A percentile compares a stretch with the other conserved stretches of the same genome.
Conservation (phyloP, 2,888 invertebrate genomes). For the Maniola hyperantus region DNA sequence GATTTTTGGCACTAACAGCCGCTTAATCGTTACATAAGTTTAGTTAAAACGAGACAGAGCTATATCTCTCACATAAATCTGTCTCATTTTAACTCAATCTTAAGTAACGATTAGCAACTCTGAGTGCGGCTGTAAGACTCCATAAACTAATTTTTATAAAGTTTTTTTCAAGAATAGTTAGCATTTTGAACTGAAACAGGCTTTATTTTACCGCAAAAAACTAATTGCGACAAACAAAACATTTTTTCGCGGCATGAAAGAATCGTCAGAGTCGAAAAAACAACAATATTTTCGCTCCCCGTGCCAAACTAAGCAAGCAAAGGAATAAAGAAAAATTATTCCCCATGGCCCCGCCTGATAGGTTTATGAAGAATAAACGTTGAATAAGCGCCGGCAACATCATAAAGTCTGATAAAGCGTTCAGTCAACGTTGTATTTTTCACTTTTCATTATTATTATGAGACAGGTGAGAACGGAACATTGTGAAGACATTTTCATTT, state of each 20-base stretch:
- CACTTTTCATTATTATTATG: constrained; percentile 15
- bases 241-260: neutral
- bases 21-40: too few species aligned
- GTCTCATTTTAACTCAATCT: too few species aligned
- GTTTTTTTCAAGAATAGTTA: too few species aligned
- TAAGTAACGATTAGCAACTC: too few species aligned
- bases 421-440: constrained; percentile 24
- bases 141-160: too few species aligned
- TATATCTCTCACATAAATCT: too few species aligned
- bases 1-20: too few species aligned
- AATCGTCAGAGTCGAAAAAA: constrained; percentile 25
- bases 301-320: constrained; percentile 28
- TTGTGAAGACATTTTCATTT: neutral
- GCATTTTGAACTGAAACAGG: neutral
- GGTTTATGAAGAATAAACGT: constrained; percentile 30
- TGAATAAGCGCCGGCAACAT: constrained; percentile 26
- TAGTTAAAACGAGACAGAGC: too few species aligned
- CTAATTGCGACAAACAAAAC: too few species aligned
- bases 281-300: constrained; percentile 37
- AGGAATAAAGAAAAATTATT: constrained; percentile 38
- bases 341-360: constrained; percentile 35
- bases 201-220: neutral
- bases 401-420: constrained; percentile 27
- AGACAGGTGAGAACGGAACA: constrained; percentile 8
- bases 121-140: too few species aligned